Base-by-base conservation (phyloP, 2,797 vertebrate species). In the Chelidonichthys spinosus region DNA sequence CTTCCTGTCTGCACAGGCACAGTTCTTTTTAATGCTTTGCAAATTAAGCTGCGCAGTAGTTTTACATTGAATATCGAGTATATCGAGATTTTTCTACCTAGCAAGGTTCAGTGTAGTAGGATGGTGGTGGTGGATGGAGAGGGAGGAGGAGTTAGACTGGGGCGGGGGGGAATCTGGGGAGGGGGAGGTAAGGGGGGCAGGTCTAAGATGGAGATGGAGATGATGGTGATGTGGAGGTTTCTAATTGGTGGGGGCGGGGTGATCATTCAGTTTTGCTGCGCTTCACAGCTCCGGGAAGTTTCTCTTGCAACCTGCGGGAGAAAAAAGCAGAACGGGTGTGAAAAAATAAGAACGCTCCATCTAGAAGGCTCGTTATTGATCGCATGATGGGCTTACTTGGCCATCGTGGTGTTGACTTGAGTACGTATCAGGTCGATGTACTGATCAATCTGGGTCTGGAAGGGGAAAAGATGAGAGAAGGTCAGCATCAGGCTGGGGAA, bases 401-500 rank as follows among this genome's bases (percentile, higher is more conserved):
- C 94, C 14, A 96, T 84, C 32, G 95, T 91, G 18, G 91, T 89
- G 91, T 96, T 97, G 87, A 95, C 78, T 53, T 97, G 97, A 64
- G 94, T 95, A 3, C 94, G 96, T 46, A 67, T 94, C 8, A 97
- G 67, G 63, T 95, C 95, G n/a, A 97, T 92, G 70, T 97, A 98
- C 69, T 94, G 95, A 81, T 98, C 97, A 50, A 98, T 97, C 93
- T 97, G 96, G 39, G 95, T 96, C 97, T 98, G 85, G 35, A 81
- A 52, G 5, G 36, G 75, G 36, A 58, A 43, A 49, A 0, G 25
- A 37, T 1, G 32, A 64, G 33, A 49, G 18, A 61, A 1, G 53
- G 36, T 33, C 0, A 69, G 11, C 17, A 46, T 59, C 11, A 42
- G 42, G 25, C n/a, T 46, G 10, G 3, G 6, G 36, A 50, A 53